These are phyloP conservation scores for Bactericera cockerelli DNA, from an alignment of 1,140 invertebrate species.

Conservation along the genomic window DNA sequence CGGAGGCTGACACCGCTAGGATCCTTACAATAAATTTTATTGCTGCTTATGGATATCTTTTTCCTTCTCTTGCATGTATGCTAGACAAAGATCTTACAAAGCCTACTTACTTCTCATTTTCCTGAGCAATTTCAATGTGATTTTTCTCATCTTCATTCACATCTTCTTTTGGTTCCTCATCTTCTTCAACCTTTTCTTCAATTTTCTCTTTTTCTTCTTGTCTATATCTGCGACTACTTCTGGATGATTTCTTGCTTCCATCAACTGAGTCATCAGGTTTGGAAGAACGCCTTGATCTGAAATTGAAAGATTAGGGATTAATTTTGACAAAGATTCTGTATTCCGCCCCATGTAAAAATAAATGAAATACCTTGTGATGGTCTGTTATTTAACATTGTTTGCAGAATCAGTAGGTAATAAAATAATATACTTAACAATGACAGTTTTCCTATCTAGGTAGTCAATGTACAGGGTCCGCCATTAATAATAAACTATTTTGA, in stretches of 20 bases:
- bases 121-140: not conserved
- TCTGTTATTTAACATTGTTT: no score
- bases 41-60: not conserved
- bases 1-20: not conserved
- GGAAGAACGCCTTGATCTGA: not conserved
- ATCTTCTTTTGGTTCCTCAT: not conserved
- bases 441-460: no score
- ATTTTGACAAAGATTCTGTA: no score
- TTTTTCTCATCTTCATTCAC: not conserved
- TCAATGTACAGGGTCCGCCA: no score
- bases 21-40: not conserved
- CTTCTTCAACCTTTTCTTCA: not conserved
- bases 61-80: not conserved
- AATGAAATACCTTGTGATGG: no score
- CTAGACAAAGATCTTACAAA: not conserved
- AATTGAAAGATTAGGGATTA: not conserved
- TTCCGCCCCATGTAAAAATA: no score
- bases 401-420: no score
- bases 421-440: no score
- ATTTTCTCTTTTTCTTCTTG: not conserved
- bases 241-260: not conserved
- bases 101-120: not conserved
- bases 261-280: not conserved
- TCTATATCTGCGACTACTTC: not conserved
- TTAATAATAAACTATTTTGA: no score